These are phyloP conservation scores for Pangasius larnaudii DNA, from an alignment of 2,797 vertebrate genomes.

Conservation along the genomic window DNA sequence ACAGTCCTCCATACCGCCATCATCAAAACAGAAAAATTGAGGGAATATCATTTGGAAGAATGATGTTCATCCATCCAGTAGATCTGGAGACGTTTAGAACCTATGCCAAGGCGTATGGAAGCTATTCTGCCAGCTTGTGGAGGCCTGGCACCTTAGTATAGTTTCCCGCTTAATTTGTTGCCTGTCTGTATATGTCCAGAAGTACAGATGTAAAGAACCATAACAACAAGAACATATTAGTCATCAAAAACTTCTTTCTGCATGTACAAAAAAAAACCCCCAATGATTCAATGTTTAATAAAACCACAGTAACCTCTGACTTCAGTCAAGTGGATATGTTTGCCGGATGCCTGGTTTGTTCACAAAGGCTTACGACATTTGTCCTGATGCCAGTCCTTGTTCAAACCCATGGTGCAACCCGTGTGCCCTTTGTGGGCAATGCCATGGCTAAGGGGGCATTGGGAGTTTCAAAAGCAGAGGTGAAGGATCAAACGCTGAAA, in stretches of 20 bases:
- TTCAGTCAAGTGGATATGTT: conserved; percentile 34
- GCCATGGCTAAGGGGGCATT: conserved; percentile 7
- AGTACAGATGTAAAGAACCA: background rate
- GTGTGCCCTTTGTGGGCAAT: conserved; percentile 17
- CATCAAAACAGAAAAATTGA: background rate
- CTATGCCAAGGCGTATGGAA: background rate
- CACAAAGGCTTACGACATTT: conserved; percentile 29
- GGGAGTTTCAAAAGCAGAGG: conserved; percentile 38
- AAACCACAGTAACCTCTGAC: conserved; percentile 15
- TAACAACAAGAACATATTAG: background rate
- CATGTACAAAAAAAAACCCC: background rate
- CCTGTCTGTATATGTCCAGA: background rate
- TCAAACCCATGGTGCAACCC: conserved; percentile 15
- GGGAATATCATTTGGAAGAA: background rate
- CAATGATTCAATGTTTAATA: conserved; percentile 31
- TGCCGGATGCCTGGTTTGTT: background rate
- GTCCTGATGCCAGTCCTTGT: conserved; percentile 15
- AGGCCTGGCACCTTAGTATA: background rate
- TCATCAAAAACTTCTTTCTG: background rate
- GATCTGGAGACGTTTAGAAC: background rate
- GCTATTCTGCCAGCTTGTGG: background rate
- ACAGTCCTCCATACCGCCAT: background rate
- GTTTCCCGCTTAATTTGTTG: background rate
- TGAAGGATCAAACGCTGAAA: conserved; percentile 38
- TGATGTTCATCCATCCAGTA: background rate